These are phyloP conservation scores for Neotoxoptera formosana DNA, from an alignment of 1,140 invertebrate species.

Conservation along the genomic window DNA sequence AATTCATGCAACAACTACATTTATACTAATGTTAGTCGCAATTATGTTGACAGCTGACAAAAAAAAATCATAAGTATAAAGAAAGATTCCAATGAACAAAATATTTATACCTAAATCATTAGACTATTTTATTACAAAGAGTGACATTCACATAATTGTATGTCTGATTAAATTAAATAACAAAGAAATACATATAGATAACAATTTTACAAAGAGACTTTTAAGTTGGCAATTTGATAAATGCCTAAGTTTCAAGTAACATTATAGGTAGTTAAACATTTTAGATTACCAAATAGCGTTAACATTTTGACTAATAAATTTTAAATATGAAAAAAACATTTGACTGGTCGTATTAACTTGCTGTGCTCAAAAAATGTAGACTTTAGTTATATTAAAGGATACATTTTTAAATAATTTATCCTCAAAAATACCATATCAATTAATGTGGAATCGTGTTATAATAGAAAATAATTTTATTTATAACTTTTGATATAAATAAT, in stretches of 20 bases:
- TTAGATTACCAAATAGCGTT: neutral
- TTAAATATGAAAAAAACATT: neutral
- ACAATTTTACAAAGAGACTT: neutral
- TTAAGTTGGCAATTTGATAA: neutral
- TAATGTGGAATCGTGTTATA: neutral
- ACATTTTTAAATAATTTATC: neutral
- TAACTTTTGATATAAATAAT: neutral
- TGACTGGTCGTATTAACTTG: neutral
- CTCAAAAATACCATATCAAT: neutral
- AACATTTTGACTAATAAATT: neutral
- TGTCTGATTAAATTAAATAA: neutral
- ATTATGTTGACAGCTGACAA: constrained; percentile 18
- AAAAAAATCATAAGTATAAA: neutral
- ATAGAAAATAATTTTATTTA: neutral
- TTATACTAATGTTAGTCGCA: neutral
- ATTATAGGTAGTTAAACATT: neutral
- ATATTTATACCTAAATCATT: neutral
- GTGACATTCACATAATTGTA: neutral
- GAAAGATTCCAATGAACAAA: neutral
- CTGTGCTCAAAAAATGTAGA: neutral
- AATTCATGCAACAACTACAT: constrained; percentile 38
- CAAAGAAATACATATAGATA: neutral
- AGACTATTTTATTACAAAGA: neutral
- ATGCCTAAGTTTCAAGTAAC: neutral
- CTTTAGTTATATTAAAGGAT: neutral